Base-by-base conservation (phyloP, 35 echinoderm and acorn worm species). In the Heliocidaris tuberculata region DNA sequence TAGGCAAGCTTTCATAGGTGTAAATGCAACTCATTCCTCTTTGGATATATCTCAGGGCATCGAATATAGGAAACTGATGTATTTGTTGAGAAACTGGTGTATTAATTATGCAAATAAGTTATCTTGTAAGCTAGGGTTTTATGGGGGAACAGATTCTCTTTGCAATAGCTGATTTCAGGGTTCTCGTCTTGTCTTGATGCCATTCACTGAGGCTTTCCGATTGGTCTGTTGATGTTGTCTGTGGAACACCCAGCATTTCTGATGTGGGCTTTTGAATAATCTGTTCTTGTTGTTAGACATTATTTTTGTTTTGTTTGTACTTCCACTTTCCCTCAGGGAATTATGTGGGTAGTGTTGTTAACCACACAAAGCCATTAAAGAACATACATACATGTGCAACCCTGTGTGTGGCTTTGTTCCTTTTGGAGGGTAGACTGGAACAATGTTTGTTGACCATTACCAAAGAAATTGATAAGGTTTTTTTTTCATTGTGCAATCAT, bases 231-330 rank as follows among this genome's bases (percentile, higher is more conserved):
- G 27, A 78, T 78, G 27, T 27, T 27, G 65, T 78, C 65, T 78
- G 4, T n/a, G 8, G 65, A n/a, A 78, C 65, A 27, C 17, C 24
- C 61, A 24, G 65, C 27, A n/a, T n/a, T 24, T 24, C 4, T 21
- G 65, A 78, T 78, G 65, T 24, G 27, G 65, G 27, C 21, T 78
- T 78, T n/a, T 5, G 4, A 78, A n/a, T 78, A 78, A 78, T n/a
- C 65, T n/a, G 65, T 78, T 24, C 65, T 19, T 78, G 65, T n/a
- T 21, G 19, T 78, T 78, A n/a, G 7, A 78, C 65, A 78, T 78
- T 78, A 19, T 78, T 78, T 78, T 78, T 78, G 65, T 78, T 78
- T 78, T 78, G 65, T 78, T 56, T 78, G 21, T 78, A 78, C 65
- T 78, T 78, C 65, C 65, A 78, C 27, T 27, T 27, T 21, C 0